Base-by-base conservation (phyloP, 1,140 invertebrate genomes). In the Pogonomyrmex californicus region DNA sequence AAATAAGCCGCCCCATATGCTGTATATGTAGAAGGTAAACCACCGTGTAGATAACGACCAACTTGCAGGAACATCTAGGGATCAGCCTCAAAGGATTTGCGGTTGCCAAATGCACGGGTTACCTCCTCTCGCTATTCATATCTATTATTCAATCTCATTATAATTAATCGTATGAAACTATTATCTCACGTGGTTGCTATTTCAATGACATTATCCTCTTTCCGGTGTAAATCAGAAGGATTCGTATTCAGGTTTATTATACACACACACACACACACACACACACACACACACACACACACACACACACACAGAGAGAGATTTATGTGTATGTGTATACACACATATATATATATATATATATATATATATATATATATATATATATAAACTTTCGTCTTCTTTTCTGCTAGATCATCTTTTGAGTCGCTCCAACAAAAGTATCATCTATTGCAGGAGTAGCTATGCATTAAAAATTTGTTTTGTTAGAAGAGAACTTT, bases 21-120 rank as follows among this genome's bases (percentile, higher is more conserved):
- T 68, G 49, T n/a, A n/a, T n/a, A n/a, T n/a, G n/a, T 62, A 54
- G 54, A 63, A 88, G 65, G 83, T 90, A 86, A 81, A 90, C 70
- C 75, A 49, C 76, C 71, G 49, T 82, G 62, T 41, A 68, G 44
- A 56, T 82, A 89, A 89, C 88, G 85, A 70, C 23, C 58, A 89
- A 83, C 77, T 90, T 89, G 86, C 87, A 86, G 88, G 83, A 91
- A 92, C 91, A 87, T 87, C 86, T 85, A 71, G 65, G 77, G 88
- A 90, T 90, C 88, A 87, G 73, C 71, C 78, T 77, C 86, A 62
- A 89, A 87, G 88, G 73, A 87, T 90, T 86, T 62, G 70, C 70
- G 71, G 60, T 65, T 66, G 77, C 51, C 78, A 58, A 87, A 90
- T 66, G 68, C 62, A 90, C 65, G 51, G 60, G 76, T 62, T 77